Evolutionary conservation across 2,113 vertebrate species (phyloP).

Genomic region (Irena cyanogastra): DNA sequence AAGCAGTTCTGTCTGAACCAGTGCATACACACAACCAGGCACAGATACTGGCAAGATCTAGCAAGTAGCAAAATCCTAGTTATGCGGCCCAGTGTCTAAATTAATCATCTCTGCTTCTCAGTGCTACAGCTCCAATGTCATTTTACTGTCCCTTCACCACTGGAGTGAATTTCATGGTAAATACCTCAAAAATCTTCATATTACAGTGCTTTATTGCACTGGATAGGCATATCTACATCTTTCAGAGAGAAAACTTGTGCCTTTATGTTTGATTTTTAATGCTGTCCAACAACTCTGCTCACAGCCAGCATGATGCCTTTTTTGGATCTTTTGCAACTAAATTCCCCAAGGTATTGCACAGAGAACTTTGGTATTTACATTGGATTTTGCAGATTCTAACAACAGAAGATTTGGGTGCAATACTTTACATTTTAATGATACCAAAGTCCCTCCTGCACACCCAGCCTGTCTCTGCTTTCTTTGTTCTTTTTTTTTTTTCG

Average conservation of each 20-base stretch:
- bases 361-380: not conserved
- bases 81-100: not conserved
- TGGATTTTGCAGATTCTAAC: not conserved
- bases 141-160: not conserved
- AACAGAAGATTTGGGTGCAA: not conserved
- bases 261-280: not conserved
- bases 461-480: not conserved
- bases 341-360: not conserved
- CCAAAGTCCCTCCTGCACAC: not conserved
- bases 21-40: not conserved
- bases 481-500: not conserved
- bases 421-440: not conserved
- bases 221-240: not conserved
- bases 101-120: not conserved
- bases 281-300: not conserved
- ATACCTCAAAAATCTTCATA: not conserved
- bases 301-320: not conserved
- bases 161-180: not conserved
- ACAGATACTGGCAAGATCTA: not conserved
- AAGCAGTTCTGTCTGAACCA: not conserved
- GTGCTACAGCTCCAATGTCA: not conserved
- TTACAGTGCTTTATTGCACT: not conserved
- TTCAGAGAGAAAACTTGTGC: not conserved
- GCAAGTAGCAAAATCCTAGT: not conserved
- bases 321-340: not conserved